Evolutionary conservation across 2,797 vertebrate species (phyloP).

Genomic region (Agapornis canus): DNA sequence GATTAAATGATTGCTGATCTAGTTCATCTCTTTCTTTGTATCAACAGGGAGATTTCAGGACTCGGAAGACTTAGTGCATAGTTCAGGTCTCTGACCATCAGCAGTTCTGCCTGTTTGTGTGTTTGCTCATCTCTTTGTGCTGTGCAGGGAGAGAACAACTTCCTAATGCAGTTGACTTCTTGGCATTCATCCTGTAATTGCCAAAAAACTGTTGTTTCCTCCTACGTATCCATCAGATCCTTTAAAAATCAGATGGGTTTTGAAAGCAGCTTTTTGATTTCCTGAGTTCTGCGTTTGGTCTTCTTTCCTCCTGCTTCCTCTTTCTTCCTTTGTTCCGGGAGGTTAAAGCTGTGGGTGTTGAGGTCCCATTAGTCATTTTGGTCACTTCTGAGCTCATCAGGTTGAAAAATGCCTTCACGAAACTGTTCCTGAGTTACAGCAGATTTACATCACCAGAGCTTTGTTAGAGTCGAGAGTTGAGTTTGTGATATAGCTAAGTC

Average conservation of each 20-base stretch:
- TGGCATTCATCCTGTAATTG: neutral
- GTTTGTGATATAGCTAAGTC: neutral
- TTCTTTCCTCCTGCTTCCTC: conserved; percentile 21
- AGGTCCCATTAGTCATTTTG: conserved; percentile 47
- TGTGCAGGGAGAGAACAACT: neutral
- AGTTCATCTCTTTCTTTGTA: neutral
- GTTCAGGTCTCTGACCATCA: neutral
- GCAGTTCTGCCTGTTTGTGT: neutral
- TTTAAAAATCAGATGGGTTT: neutral
- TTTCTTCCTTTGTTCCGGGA: conserved; percentile 34
- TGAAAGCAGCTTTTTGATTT: conserved; percentile 23
- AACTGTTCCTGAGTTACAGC: neutral
- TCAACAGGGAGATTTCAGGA: neutral
- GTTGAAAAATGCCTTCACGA: neutral
- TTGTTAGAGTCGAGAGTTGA: neutral
- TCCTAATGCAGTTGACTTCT: neutral
- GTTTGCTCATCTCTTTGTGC: neutral
- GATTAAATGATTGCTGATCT: neutral
- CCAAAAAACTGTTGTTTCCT: neutral
- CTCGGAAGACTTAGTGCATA: fast-evolving
- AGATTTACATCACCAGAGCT: neutral
- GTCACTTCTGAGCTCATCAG: conserved; percentile 3
- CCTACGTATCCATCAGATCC: neutral
- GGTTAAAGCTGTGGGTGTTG: conserved; percentile 59
- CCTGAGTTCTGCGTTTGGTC: neutral